Percentiles rank a stretch among this genome's conserved stretches.
Evolutionary conservation across 2,797 vertebrate genomes (phyloP).

Genomic region (Mus spretus): DNA sequence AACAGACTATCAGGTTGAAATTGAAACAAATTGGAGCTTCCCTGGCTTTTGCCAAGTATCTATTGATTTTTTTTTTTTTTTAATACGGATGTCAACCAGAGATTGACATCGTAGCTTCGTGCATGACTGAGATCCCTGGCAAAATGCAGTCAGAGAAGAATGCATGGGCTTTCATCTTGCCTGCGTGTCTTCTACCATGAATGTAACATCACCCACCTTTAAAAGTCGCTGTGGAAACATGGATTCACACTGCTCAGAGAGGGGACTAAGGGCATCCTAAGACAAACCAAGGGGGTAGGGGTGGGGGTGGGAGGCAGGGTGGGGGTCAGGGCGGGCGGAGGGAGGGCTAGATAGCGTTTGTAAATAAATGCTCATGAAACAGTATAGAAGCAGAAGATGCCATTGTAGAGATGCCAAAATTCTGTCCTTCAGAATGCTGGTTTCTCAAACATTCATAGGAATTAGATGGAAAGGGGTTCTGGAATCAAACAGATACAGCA

Average conservation of each 20-base stretch:
- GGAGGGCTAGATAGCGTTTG: not conserved
- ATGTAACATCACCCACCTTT: not conserved
- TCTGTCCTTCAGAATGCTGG: not conserved
- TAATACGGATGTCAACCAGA: not conserved
- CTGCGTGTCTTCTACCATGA: not conserved
- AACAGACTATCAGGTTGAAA: conserved; percentile 50
- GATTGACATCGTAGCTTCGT: not conserved
- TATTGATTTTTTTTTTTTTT: not conserved
- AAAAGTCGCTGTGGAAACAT: conserved; percentile 19
- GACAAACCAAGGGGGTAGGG: not conserved
- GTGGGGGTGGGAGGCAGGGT: too few relatives aligned
- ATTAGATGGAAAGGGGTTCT: not conserved
- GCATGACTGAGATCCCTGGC: not conserved
- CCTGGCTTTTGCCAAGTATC: not conserved
- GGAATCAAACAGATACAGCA: not conserved
- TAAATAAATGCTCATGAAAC: conserved; percentile 49
- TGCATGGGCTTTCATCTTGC: not conserved
- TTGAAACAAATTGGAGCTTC: conserved; percentile 33
- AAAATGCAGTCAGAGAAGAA: not conserved
- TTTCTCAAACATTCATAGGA: not conserved
- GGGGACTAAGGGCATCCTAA: not conserved
- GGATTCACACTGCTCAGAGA: conserved; percentile 5
- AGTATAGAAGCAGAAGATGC: not conserved
- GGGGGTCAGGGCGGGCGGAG: too few relatives aligned
- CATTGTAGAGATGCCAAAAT: not conserved